phyloP scores from a whole-genome alignment of 2,113 vertebrate genomes.

The Pampusana beccarii region DNA sequence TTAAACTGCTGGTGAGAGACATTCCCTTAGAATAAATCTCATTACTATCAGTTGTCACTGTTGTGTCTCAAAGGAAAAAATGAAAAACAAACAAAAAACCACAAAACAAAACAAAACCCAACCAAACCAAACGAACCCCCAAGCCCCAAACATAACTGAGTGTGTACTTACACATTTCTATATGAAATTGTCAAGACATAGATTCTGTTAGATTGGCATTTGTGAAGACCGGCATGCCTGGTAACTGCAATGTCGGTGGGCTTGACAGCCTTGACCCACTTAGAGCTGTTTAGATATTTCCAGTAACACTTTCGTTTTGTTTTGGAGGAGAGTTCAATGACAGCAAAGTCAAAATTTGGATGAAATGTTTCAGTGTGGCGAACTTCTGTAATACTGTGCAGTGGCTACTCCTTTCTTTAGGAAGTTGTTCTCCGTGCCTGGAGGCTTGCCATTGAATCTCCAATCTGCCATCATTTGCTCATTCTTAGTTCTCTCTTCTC shows the following conservation, averaged over 20 bases:
- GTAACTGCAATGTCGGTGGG: neutral
- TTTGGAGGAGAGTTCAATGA: neutral
- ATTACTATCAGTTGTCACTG: neutral
- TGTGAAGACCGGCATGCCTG: neutral
- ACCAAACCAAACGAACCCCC: too few species aligned
- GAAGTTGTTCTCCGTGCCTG: neutral
- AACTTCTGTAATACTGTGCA: neutral
- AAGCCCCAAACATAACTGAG: neutral
- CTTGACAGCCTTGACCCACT: neutral
- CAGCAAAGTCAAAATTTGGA: accelerated
- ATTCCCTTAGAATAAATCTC: neutral
- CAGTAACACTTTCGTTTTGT: neutral
- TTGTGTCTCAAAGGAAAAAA: neutral
- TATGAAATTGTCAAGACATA: neutral
- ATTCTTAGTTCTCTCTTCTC: neutral
- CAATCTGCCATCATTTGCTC: neutral
- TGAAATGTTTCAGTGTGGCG: neutral
- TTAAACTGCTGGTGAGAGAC: neutral
- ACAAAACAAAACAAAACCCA: too few species aligned
- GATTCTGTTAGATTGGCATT: neutral
- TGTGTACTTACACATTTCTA: neutral
- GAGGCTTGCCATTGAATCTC: neutral
- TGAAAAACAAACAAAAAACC: too few species aligned
- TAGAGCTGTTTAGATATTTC: neutral
- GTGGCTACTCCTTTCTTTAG: neutral